phyloP scores from a whole-genome alignment of 2,113 vertebrate species.

The Mellivora capensis region DNA sequence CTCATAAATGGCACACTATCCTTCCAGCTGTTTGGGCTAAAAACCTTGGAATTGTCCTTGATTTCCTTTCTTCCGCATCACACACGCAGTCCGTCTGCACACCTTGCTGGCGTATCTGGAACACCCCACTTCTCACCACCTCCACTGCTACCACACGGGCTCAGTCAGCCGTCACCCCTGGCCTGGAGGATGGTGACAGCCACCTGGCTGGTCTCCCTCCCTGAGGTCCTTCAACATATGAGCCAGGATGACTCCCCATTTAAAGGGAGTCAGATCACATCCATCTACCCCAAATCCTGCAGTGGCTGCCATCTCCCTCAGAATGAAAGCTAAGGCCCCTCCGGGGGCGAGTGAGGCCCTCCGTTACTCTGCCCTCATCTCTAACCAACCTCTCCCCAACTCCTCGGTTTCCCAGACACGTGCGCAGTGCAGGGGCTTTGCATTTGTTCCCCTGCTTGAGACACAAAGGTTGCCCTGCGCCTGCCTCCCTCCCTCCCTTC shows the following conservation, averaged over 20 bases:
- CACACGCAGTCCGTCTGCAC: background rate
- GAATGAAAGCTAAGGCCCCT: background rate
- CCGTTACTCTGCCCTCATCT: background rate
- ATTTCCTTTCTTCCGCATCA: background rate
- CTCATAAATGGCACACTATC: background rate
- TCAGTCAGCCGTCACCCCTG: background rate
- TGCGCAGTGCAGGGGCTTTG: background rate
- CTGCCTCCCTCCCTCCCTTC: background rate
- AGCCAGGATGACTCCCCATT: background rate
- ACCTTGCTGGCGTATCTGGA: background rate
- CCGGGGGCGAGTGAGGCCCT: background rate
- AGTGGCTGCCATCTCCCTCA: background rate
- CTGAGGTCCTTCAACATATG: background rate
- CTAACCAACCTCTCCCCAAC: background rate
- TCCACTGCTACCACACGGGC: rapidly evolving
- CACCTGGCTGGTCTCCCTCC: background rate
- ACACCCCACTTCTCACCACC: too few species aligned
- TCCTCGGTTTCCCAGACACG: background rate
- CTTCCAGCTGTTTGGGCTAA: background rate
- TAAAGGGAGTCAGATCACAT: background rate
- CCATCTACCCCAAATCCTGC: background rate
- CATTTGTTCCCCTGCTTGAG: background rate
- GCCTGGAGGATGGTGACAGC: background rate
- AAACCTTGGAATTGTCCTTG: background rate
- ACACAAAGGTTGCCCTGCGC: rapidly evolving